A percentile compares a stretch with the other conserved stretches of the same genome.
Evolutionary conservation across 2,888 invertebrate genomes (phyloP).

Genomic region (Napeogenes sylphis): DNA sequence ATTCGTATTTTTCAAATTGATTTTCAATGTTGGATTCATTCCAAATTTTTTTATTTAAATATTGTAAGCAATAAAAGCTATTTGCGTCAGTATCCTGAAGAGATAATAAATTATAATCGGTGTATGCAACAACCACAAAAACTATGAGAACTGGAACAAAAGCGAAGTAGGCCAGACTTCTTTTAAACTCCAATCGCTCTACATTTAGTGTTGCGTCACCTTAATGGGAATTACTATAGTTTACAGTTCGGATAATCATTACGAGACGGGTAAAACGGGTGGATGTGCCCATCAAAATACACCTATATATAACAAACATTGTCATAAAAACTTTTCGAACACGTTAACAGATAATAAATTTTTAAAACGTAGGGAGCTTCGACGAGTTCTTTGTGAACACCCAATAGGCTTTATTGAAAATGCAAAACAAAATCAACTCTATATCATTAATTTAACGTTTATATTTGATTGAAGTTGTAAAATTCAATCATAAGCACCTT

Average conservation of each 20-base stretch:
- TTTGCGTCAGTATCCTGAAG: not conserved
- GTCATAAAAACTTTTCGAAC: constrained; percentile 29
- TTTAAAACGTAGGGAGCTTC: constrained; percentile 48
- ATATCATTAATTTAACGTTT: constrained; percentile 6
- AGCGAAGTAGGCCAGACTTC: constrained; percentile 35
- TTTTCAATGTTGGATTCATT: not conserved
- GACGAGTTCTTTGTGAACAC: constrained; percentile 37
- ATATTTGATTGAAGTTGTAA: not conserved
- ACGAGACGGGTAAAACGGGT: constrained; percentile 40
- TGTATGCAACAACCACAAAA: constrained; percentile 26
- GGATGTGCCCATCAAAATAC: constrained; percentile 49
- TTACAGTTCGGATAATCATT: constrained; percentile 52
- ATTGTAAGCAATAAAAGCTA: constrained; percentile 1
- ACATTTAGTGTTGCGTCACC: constrained; percentile 45
- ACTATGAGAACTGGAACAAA: constrained; percentile 33
- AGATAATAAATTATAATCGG: not conserved
- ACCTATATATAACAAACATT: constrained; percentile 36
- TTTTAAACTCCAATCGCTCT: constrained; percentile 45
- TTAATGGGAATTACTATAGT: constrained; percentile 53
- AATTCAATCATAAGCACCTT: not conserved
- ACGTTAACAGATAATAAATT: constrained; percentile 55
- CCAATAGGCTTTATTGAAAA: not conserved
- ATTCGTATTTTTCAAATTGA: not conserved
- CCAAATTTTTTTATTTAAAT: too few relatives aligned
- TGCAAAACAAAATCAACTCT: constrained; percentile 13